These are phyloP conservation scores for Pachycephus smyrnensis DNA, from an alignment of 2,888 invertebrate genomes.

Conservation along the genomic window DNA sequence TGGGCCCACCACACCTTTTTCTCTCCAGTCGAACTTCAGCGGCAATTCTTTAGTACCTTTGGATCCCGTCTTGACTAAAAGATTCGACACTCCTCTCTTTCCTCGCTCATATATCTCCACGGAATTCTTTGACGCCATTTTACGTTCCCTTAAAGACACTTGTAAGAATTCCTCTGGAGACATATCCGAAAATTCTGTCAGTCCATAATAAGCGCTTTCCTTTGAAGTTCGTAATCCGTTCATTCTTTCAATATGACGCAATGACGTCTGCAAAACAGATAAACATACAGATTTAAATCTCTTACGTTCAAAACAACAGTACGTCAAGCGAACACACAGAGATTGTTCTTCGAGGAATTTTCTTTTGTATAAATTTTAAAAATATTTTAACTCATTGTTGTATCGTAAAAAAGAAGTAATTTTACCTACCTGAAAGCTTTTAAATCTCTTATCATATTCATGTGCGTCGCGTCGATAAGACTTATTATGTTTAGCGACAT, in stretches of 20 bases:
- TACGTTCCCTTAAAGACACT: conserved; percentile 53
- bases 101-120: conserved; percentile 8
- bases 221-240: conserved; percentile 64
- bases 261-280: conserved; percentile 65
- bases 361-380: conserved; percentile 7
- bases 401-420: neutral
- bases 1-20: conserved; percentile 74
- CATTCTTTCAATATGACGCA: conserved; percentile 67
- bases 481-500: conserved; percentile 69
- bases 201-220: conserved; percentile 71
- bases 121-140: conserved; percentile 47
- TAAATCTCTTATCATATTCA: conserved; percentile 65
- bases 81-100: conserved; percentile 40
- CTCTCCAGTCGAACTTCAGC: conserved; percentile 72
- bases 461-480: conserved; percentile 66
- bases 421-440: conserved; percentile 65
- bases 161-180: conserved; percentile 71
- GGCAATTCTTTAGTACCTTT: conserved; percentile 35
- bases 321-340: neutral
- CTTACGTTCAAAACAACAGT: neutral
- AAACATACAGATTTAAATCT: neutral
- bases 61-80: conserved; percentile 31
- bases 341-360: neutral
- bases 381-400: neutral
- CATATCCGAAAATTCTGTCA: conserved; percentile 74